These are phyloP conservation scores for Nycticorax nycticorax DNA, from an alignment of 2,113 vertebrate genomes.

Conservation along the genomic window DNA sequence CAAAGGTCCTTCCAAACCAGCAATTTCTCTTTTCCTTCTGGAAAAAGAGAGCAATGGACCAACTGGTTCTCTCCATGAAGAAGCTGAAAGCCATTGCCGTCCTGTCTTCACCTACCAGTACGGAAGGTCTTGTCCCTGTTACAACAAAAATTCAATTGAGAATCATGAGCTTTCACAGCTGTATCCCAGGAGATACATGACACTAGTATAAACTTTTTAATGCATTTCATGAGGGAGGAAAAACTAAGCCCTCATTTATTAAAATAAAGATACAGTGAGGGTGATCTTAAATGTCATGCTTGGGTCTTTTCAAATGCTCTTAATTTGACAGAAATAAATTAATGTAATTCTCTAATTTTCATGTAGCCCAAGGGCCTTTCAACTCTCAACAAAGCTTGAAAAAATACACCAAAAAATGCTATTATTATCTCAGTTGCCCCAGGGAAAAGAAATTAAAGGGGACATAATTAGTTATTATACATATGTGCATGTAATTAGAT, in stretches of 20 bases:
- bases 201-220: not conserved
- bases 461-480: constrained; percentile 40
- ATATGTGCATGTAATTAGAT: constrained; percentile 42
- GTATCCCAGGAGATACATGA: not conserved
- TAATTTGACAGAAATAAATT: constrained; percentile 6
- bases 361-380: not conserved
- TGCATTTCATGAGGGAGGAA: not conserved
- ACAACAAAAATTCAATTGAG: not conserved
- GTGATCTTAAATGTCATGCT: not conserved
- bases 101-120: not conserved
- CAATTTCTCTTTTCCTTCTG: not conserved
- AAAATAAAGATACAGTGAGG: not conserved
- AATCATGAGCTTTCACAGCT: not conserved
- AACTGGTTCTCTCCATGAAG: not conserved
- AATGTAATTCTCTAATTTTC: constrained; percentile 4
- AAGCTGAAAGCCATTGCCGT: not conserved
- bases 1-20: not conserved
- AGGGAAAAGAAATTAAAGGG: constrained; percentile 1
- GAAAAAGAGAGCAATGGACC: not conserved
- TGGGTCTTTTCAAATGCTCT: not conserved
- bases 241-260: not conserved
- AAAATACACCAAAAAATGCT: not conserved
- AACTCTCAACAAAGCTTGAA: not conserved
- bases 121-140: not conserved
- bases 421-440: not conserved